Conservation (phyloP, 2,888 invertebrate species). For the Macrophya alboannulata region DNA sequence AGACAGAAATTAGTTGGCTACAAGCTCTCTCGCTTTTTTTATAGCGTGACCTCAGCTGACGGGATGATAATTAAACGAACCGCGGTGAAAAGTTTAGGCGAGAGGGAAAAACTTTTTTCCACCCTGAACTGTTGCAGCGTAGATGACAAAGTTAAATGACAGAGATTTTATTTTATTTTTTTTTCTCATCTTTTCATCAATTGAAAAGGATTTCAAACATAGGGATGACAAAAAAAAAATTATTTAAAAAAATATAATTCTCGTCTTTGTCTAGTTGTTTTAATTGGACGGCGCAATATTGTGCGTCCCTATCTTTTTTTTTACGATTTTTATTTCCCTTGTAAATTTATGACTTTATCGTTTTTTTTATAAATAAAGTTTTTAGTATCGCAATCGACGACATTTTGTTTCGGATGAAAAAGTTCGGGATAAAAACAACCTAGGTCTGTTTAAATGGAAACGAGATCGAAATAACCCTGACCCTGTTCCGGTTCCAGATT, state of each 20-base stretch:
- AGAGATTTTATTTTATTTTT: not conserved
- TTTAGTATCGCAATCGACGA: not conserved
- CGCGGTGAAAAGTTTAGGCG: not conserved
- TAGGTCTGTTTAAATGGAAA: not conserved
- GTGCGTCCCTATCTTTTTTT: not conserved
- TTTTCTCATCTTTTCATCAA: not conserved
- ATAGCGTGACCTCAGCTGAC: not conserved
- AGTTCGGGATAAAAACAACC: not conserved
- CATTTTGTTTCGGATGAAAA: not conserved
- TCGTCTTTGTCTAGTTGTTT: not conserved
- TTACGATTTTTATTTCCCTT: not conserved
- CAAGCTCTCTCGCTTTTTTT: not conserved
- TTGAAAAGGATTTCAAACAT: not conserved
- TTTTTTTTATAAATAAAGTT: not conserved
- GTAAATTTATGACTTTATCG: not conserved
- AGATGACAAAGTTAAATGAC: slow-evolving; percentile 3
- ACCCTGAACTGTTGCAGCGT: not conserved
- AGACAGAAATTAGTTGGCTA: slow-evolving; percentile 1
- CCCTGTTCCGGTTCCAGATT: not conserved
- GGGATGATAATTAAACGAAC: slow-evolving; percentile 32
- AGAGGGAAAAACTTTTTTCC: not conserved
- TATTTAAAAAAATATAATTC: not conserved
- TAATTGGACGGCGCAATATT: not conserved
- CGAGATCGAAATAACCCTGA: slow-evolving; percentile 38
- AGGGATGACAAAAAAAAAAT: not conserved